These are phyloP conservation scores for Stigmatopora nigra DNA, from an alignment of 2,113 vertebrate species.

Conservation along the genomic window DNA sequence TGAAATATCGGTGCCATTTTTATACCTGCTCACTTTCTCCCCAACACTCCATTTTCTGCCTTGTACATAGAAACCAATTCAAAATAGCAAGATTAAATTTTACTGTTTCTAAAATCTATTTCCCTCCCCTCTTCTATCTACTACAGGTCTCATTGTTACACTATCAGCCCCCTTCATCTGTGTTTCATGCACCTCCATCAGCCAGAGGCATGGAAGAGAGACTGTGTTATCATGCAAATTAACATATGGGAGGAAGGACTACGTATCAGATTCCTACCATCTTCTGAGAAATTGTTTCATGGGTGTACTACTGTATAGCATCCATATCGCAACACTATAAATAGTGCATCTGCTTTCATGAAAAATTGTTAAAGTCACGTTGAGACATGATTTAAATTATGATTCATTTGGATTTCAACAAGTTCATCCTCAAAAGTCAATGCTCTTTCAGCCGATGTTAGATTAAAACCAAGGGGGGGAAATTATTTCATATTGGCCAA, in stretches of 20 bases:
- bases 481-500: no score
- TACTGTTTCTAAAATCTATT: constrained; percentile 8
- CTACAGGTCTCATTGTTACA: constrained; percentile 9
- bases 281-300: background rate
- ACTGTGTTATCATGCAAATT: constrained; percentile 17
- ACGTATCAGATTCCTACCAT: background rate
- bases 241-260: background rate
- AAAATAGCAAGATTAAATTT: constrained; percentile 19
- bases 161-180: constrained; percentile 9
- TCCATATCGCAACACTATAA: background rate
- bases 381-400: background rate
- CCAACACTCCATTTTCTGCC: constrained; percentile 10
- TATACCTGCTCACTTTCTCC: constrained; percentile 6
- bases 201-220: constrained; percentile 33
- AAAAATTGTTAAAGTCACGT: background rate
- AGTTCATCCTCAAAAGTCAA: constrained; percentile 1
- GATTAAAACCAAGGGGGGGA: background rate
- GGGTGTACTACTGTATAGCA: background rate
- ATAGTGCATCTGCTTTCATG: background rate
- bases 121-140: constrained; percentile 12
- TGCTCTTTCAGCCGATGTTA: background rate
- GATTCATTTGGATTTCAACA: background rate
- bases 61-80: constrained; percentile 7
- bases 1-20: background rate
- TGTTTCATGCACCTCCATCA: constrained; percentile 35